Base-by-base conservation (phyloP, 2,888 invertebrate species). In the Alitta virens region DNA sequence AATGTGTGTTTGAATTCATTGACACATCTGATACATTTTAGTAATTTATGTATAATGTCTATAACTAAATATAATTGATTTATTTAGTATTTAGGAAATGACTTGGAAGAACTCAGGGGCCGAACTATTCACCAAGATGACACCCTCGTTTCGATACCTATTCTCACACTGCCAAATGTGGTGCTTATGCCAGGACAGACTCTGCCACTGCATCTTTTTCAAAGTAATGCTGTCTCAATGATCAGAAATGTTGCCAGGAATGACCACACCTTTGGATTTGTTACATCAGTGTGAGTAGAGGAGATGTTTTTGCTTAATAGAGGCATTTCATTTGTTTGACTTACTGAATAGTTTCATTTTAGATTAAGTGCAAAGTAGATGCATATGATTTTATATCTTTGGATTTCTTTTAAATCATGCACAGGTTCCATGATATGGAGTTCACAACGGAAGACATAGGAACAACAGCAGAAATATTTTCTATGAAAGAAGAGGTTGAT, bases 161-260 rank as follows among this genome's bases (percentile, higher is more conserved):
- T 90, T 54, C 82, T 89, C 40, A 80, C 85, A 52, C 84, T 87
- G 63, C 85, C 86, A 49, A 76, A 77, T 12, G 77, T 91, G 56
- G 86, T 91, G 26, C 79, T 88, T 18, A 88, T 91, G 68, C 92
- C 92, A 7, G 91, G 91, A 1, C 91, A 91, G 81, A 90, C 88
- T 1, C 80, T 92, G 25, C 92, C 92, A 0, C 85, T 92, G 67
- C 87, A 89, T 49, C 84, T 88, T 2, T 84, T 83, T 64, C 82
- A 86, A 62, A 81, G 85, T 38, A 78, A 83, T 26, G 85, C 85
- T 52, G 85, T 87, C 16, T 83, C 86, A 43, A 86, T 88, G 83
- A 82, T 90, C 65, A 82, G 85, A 57, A 81, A 84, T 25, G 85
- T 89, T 33, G 78, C 76, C 0, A 76, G 84, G 46, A 84, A 84